Evolutionary conservation across 2,888 invertebrate species (phyloP), one percentile per base, ranked within the genome.

Genomic region (Gryllus longicercus): DNA sequence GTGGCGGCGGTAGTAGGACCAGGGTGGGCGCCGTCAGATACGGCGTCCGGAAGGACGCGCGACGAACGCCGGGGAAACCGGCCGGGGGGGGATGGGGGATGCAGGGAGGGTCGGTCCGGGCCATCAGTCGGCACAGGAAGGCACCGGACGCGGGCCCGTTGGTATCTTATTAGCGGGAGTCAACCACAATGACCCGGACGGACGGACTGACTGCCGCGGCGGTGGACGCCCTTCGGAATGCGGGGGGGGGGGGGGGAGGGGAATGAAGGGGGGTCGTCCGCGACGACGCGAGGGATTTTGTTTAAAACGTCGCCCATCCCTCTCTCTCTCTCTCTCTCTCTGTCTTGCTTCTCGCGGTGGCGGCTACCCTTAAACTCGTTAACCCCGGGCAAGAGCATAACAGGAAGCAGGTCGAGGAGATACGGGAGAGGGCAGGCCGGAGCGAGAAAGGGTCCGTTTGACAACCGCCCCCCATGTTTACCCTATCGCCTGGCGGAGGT

Each of bases 391-490:
- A 18, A 63, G 63, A 63, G n/a, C 63, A 63, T 63, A 63, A 63
- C 63, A n/a, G 63, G 63, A 63, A 63, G 63, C 63, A 63, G 63
- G 63, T 63, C 63, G 63, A 63, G 63, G 63, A 63, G 63, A 63
- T 63, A 63, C 63, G n/a, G n/a, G 63, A 63, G 63, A n/a, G 63
- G n/a, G 63, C 63, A n/a, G 63, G 63, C 63, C n/a, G 63, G 63
- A 63, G 63, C n/a, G n/a, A 18, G 16, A 14, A 63, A n/a, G 63
- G 63, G 38, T 38, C n/a, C 38, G 38, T 38, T 38, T 63, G 63
- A 63, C 63, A 63, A 63, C 16, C n/a, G 63, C 14, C 16, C n/a
- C n/a, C 63, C n/a, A 63, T 63, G 63, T 63, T 63, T 63, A 63
- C 63, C 63, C 63, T n/a, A 63, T 14, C n/a, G 63, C 14, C 63